Conservation (phyloP, 2,888 invertebrate genomes). For the Dolomedes plantarius region DNA sequence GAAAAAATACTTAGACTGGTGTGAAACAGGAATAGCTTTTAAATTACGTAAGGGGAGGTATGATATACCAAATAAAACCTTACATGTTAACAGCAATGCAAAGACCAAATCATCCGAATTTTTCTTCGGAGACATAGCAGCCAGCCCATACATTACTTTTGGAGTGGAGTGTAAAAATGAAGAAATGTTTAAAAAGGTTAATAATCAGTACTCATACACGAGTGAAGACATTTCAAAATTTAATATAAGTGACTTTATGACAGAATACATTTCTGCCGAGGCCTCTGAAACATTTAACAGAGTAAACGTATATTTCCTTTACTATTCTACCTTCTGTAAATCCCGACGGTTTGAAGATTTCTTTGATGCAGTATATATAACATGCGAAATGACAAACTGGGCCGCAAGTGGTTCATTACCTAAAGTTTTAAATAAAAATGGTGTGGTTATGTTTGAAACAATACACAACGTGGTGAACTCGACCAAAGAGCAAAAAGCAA, state of each 20-base stretch:
- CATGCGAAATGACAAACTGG: slow-evolving; percentile 47
- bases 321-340: slow-evolving; percentile 28
- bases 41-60: slow-evolving; percentile 47
- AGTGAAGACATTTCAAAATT: slow-evolving; percentile 56
- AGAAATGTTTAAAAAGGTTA: slow-evolving; percentile 27
- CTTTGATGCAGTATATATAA: slow-evolving; percentile 50
- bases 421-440: slow-evolving; percentile 26
- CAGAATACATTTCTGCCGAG: slow-evolving; percentile 9
- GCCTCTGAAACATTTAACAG: neutral
- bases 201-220: slow-evolving; percentile 35
- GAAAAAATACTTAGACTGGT: slow-evolving; percentile 50
- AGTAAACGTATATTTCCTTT: slow-evolving; percentile 26
- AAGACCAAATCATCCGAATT: neutral
- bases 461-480: slow-evolving; percentile 56
- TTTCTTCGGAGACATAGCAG: slow-evolving; percentile 49
- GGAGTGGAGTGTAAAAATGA: slow-evolving; percentile 39
- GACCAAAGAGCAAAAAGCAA: slow-evolving; percentile 48
- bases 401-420: slow-evolving; percentile 7
- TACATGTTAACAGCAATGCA: neutral
- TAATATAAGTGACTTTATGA: slow-evolving; percentile 41
- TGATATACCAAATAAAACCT: slow-evolving; percentile 47
- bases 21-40: slow-evolving; percentile 56
- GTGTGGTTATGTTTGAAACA: slow-evolving; percentile 49
- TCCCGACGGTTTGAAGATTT: slow-evolving; percentile 15
- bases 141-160: slow-evolving; percentile 50